These are phyloP conservation scores for Napeogenes sylphis DNA, from an alignment of 2,888 invertebrate genomes.

Conservation along the genomic window DNA sequence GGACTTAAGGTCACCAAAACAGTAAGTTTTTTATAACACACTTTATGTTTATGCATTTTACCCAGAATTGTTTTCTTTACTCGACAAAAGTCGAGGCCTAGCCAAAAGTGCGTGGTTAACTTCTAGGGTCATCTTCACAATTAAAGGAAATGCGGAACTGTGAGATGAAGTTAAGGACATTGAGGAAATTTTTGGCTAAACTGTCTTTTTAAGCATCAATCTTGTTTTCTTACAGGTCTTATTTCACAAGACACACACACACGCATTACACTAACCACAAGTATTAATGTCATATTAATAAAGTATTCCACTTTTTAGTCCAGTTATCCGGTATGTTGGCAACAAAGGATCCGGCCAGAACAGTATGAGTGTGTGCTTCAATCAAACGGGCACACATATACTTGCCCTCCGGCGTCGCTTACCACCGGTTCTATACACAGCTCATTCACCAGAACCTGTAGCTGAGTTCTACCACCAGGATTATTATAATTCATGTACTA, in stretches of 20 bases:
- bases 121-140: too few species aligned
- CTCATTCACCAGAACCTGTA: slow-evolving; percentile 82
- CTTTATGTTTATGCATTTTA: neutral
- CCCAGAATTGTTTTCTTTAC: neutral
- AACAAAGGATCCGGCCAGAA: slow-evolving; percentile 81
- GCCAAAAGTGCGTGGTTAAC: too few species aligned
- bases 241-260: too few species aligned
- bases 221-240: too few species aligned
- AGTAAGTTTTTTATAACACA: slow-evolving; percentile 76
- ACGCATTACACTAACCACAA: too few species aligned
- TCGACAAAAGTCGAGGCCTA: neutral
- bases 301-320: slow-evolving; percentile 60
- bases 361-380: slow-evolving; percentile 96
- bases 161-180: too few species aligned
- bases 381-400: slow-evolving; percentile 85
- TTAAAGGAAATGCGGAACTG: too few species aligned
- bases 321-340: slow-evolving; percentile 82
- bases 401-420: slow-evolving; percentile 90
- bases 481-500: slow-evolving; percentile 97
- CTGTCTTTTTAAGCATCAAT: too few species aligned
- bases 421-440: slow-evolving; percentile 89
- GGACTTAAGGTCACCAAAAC: slow-evolving; percentile 90
- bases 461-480: slow-evolving; percentile 94
- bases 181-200: too few species aligned
- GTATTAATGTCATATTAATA: too few species aligned